Evolutionary conservation across 2,797 vertebrate species (phyloP), one percentile per base, ranked within the genome.

Genomic region (Gadopsis bispinosus): DNA sequence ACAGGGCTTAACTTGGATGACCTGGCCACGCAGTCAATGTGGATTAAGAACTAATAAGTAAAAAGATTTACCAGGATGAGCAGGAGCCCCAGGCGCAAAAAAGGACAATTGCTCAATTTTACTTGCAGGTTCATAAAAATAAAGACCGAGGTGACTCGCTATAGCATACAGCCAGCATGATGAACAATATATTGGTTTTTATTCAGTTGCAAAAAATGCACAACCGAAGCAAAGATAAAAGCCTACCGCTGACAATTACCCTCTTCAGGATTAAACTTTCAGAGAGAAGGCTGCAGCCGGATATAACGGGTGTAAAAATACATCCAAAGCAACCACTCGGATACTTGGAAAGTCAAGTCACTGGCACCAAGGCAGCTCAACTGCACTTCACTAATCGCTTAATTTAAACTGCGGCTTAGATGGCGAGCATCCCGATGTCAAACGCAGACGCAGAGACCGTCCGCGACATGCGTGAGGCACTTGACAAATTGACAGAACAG

Each of bases 31-130:
- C 75, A 85, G 86, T 88, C 88, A 69, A 22, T 84, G 74, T 71
- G 92, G 92, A 92, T 94, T 93, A 93, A 75, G 60, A 85, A 82
- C 86, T 87, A 92, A 84, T 80, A 67, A 91, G 88, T 85, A 81
- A 92, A 92, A 45, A 84, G 85, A 62, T 79, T 67, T 71, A 70
- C 26, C 71, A 73, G 54, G 71, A 85, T 73, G 84, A 87, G 64
- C 73, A 55, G 50, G 56, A 72, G 69, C 69, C 71, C 48, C 67
- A 3, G 10, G 54, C 54, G 22, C 59, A 58, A 53, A 60, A 60
- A 56, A 68, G 54, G 37, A 71, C 43, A 86, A 54, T 0, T 4
- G 69, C 67, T 47, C 29, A 6, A 8, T 26, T 67, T 53, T 4
- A 51, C 72, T 2, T 14, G 67, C 69, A 81, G 84, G 74, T 84